phyloP scores from a whole-genome alignment of 1,140 invertebrate species.

The Laupala kohalensis region DNA sequence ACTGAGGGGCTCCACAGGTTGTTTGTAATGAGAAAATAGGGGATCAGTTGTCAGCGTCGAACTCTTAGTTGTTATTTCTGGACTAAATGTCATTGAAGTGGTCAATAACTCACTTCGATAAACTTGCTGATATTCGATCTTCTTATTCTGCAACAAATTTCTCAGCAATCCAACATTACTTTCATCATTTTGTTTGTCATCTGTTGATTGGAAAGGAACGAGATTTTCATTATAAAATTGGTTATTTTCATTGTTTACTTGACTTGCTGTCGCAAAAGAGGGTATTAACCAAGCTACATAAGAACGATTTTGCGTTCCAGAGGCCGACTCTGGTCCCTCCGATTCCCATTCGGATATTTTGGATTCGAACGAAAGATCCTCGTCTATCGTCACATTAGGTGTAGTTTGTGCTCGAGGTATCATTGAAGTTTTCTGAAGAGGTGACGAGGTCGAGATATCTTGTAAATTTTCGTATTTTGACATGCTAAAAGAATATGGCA shows the following conservation, averaged over 20 bases:
- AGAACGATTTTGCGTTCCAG: neutral
- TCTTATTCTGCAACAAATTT: neutral
- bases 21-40: slow-evolving; percentile 46
- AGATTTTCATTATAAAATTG: neutral
- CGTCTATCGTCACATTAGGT: neutral
- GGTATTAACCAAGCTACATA: neutral
- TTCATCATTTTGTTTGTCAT: neutral
- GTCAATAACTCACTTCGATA: neutral
- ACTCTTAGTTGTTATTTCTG: slow-evolving; percentile 16
- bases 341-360: neutral
- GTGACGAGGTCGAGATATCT: neutral
- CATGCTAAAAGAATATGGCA: neutral
- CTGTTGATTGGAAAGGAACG: neutral
- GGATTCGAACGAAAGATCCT: neutral
- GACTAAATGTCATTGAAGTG: neutral
- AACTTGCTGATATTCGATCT: neutral
- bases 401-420: neutral
- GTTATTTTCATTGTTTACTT: neutral
- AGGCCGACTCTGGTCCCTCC: neutral
- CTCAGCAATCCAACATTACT: neutral
- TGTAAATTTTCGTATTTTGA: neutral
- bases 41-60: slow-evolving; percentile 35
- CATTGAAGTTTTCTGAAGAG: neutral
- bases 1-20: slow-evolving; percentile 42
- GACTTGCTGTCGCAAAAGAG: neutral